These are phyloP conservation scores for Ptilorrhoa leucosticta DNA, from an alignment of 2,113 vertebrate genomes.

Conservation along the genomic window DNA sequence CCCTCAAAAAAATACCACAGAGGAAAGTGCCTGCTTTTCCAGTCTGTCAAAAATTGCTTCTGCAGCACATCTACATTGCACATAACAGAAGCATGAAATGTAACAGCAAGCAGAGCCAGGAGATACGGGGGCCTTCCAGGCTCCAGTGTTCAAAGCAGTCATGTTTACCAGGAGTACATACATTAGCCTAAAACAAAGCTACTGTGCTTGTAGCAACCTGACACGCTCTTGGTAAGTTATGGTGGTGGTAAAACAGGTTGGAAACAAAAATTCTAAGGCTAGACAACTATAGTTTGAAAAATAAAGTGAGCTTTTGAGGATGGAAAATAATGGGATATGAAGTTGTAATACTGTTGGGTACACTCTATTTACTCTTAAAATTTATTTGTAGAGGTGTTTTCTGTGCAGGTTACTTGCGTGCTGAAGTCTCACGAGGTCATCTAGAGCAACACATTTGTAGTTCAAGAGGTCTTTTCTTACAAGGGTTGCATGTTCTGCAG, in stretches of 20 bases:
- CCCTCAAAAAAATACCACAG: neutral
- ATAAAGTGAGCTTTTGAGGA: neutral
- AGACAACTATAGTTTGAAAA: neutral
- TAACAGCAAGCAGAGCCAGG: neutral
- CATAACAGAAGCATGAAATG: neutral
- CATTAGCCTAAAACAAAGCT: neutral
- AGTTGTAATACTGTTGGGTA: neutral
- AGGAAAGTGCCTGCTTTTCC: constrained; percentile 53
- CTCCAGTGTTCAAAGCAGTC: neutral
- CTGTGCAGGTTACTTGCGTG: neutral
- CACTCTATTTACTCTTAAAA: neutral
- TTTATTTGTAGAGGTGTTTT: neutral
- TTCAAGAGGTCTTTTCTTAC: neutral
- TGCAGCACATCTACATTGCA: neutral
- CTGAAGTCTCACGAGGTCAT: neutral
- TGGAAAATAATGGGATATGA: neutral
- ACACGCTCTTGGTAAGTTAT: neutral
- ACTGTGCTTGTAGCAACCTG: neutral
- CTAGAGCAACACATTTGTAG: neutral
- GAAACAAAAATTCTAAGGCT: neutral
- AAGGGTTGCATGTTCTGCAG: neutral
- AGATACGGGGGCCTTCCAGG: neutral
- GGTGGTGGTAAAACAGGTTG: neutral
- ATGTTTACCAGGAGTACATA: neutral
- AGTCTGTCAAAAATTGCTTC: constrained; percentile 30